These are phyloP conservation scores for Sus cebifrons DNA, from an alignment of 2,797 vertebrate species.

Conservation along the genomic window DNA sequence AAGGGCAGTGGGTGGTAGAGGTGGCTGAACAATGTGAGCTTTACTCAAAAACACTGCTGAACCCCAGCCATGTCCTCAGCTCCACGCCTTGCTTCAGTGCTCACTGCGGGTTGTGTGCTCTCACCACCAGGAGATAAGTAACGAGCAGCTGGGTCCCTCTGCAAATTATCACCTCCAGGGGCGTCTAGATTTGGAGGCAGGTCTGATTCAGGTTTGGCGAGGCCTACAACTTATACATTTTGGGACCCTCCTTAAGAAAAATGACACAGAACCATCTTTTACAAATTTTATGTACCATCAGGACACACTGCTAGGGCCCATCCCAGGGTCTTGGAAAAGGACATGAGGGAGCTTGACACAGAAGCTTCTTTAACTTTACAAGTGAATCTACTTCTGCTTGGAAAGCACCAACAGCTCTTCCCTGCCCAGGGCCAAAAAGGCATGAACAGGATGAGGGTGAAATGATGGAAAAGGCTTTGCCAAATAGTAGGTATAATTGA, in stretches of 20 bases:
- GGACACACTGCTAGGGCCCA: not conserved
- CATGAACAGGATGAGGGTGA: not conserved
- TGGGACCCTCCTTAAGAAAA: not conserved
- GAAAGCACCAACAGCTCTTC: not conserved
- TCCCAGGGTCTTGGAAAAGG: not conserved
- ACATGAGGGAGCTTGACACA: not conserved
- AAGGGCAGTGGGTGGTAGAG: not conserved
- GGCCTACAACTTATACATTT: not conserved
- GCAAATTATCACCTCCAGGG: not conserved
- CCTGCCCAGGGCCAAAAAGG: not conserved
- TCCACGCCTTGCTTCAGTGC: not conserved
- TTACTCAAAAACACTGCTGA: not conserved
- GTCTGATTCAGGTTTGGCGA: conserved; percentile 42
- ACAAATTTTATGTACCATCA: not conserved
- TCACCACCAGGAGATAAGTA: not conserved
- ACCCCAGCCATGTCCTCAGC: fast-evolving
- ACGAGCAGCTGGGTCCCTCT: not conserved
- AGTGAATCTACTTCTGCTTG: not conserved
- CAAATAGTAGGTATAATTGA: not conserved
- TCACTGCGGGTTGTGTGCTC: not conserved
- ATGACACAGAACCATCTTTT: not conserved
- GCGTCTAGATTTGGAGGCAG: not conserved
- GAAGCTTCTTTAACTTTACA: not conserved
- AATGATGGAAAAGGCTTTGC: not conserved
- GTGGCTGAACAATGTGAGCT: not conserved